Evolutionary conservation across 2,113 vertebrate species (phyloP).

Genomic region (Ramphastos sulfuratus): DNA sequence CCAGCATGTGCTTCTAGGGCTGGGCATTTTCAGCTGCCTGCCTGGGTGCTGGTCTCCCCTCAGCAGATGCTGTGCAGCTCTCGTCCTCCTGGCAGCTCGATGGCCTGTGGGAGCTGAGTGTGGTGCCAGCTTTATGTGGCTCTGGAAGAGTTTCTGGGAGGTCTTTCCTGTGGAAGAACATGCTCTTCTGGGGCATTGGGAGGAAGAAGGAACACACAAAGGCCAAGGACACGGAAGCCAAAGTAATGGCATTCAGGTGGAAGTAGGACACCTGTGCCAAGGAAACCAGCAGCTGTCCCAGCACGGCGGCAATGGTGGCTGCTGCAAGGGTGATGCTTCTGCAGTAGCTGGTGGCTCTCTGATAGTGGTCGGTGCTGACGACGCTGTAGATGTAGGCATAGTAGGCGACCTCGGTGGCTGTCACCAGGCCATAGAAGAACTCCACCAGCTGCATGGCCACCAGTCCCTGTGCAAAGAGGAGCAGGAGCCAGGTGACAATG

Average conservation of each 20-base stretch:
- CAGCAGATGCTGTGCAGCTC: not conserved
- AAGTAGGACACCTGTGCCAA: slow-evolving; percentile 79
- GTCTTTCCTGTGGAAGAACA: slow-evolving; percentile 86
- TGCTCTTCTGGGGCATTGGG: slow-evolving; percentile 86
- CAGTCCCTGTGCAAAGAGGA: slow-evolving; percentile 79
- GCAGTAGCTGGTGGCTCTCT: no score
- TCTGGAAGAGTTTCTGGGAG: not conserved
- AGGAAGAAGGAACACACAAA: slow-evolving; percentile 76
- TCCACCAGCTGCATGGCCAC: slow-evolving; percentile 83
- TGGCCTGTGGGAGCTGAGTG: not conserved
- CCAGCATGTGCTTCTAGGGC: not conserved
- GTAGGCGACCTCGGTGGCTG: slow-evolving; percentile 89
- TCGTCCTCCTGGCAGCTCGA: not conserved
- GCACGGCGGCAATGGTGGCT: slow-evolving; percentile 79
- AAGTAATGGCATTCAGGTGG: slow-evolving; percentile 78
- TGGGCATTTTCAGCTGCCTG: not conserved
- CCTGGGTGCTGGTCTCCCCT: not conserved
- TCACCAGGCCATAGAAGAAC: slow-evolving; percentile 82
- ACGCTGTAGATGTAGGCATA: slow-evolving; percentile 78
- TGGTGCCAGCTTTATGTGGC: not conserved
- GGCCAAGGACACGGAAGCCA: slow-evolving; percentile 78
- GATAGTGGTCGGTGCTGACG: no score
- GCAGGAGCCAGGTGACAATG: slow-evolving; percentile 74
- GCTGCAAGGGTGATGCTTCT: slow-evolving; percentile 75
- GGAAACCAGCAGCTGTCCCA: slow-evolving; percentile 89